Conservation (phyloP, 2,888 invertebrate genomes). For the Drosophila fulvimacula region DNA sequence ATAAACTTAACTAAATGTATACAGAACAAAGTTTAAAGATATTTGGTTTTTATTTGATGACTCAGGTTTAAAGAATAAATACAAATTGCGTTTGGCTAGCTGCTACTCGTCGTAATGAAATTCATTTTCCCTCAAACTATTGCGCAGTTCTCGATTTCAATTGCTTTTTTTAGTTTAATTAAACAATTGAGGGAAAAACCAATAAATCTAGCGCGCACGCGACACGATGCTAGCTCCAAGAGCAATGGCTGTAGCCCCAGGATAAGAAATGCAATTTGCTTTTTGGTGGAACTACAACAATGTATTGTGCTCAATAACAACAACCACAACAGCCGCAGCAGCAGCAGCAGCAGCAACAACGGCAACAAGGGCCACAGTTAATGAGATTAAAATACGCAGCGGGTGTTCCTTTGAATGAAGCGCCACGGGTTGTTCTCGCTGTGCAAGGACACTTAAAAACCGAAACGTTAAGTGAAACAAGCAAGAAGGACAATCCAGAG, state of each 20-base stretch:
- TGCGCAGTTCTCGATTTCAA: slow-evolving; percentile 9
- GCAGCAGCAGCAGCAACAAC: slow-evolving; percentile 25
- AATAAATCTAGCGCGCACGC: slow-evolving; percentile 31
- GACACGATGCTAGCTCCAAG: slow-evolving; percentile 18
- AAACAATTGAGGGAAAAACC: slow-evolving; percentile 8
- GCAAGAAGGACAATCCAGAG: not conserved
- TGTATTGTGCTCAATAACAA: slow-evolving; percentile 29
- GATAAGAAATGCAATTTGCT: slow-evolving; percentile 61
- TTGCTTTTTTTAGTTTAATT: slow-evolving; percentile 22
- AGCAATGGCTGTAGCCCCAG: slow-evolving; percentile 43
- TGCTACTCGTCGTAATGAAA: not conserved
- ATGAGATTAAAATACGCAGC: slow-evolving; percentile 80
- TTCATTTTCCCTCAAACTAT: not conserved
- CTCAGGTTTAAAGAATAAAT: not conserved
- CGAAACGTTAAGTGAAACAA: not conserved
- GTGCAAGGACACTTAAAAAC: slow-evolving; percentile 33
- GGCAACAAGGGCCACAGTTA: slow-evolving; percentile 65
- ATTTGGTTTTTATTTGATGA: too few species aligned
- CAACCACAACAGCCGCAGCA: slow-evolving; percentile 23
- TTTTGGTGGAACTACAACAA: slow-evolving; percentile 47
- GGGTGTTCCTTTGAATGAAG: slow-evolving; percentile 59
- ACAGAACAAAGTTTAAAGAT: not conserved
- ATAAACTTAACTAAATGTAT: too few species aligned
- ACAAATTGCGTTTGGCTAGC: not conserved
- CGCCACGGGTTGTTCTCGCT: slow-evolving; percentile 57